phyloP scores from a whole-genome alignment of 2,888 invertebrate species.

The Andrena camellia region DNA sequence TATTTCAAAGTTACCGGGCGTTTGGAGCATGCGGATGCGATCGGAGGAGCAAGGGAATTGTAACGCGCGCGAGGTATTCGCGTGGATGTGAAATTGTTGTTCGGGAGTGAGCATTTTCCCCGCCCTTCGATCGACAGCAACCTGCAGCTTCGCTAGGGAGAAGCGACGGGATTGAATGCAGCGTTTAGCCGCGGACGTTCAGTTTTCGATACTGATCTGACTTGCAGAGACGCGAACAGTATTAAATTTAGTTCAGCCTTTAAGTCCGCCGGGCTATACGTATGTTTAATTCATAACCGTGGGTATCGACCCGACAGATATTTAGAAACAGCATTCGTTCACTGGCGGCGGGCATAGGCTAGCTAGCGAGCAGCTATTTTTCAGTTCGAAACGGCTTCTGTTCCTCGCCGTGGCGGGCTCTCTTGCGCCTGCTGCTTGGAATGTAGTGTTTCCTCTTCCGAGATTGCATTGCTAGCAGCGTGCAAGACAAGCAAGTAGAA shows the following conservation, averaged over 20 bases:
- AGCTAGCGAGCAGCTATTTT: conserved; percentile 3
- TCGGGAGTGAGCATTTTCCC: too few species aligned
- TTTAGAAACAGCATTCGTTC: conserved; percentile 26
- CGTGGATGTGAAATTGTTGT: too few species aligned
- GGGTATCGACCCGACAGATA: conserved; percentile 12
- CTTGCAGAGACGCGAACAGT: conserved; percentile 45
- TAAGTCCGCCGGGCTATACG: conserved; percentile 23
- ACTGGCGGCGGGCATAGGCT: background rate
- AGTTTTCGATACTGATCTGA: conserved; percentile 52
- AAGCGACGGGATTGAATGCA: conserved; percentile 6
- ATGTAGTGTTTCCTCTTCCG: too few species aligned
- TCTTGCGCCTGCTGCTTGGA: too few species aligned
- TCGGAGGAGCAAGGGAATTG: too few species aligned
- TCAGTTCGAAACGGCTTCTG: conserved; percentile 7
- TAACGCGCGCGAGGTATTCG: too few species aligned
- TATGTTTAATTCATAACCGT: conserved; percentile 52
- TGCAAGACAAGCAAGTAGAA: background rate
- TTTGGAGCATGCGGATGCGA: too few species aligned
- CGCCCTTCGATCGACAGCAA: too few species aligned
- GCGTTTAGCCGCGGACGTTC: conserved; percentile 4
- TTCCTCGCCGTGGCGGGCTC: too few species aligned
- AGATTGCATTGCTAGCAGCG: too few species aligned
- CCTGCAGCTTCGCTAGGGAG: too few species aligned
- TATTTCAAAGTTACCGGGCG: too few species aligned
- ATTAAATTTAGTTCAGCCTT: conserved; percentile 39